Evolutionary conservation across 1,140 invertebrate species (phyloP), one percentile per base, ranked within the genome.

Genomic region (Drosophila cardini): DNA sequence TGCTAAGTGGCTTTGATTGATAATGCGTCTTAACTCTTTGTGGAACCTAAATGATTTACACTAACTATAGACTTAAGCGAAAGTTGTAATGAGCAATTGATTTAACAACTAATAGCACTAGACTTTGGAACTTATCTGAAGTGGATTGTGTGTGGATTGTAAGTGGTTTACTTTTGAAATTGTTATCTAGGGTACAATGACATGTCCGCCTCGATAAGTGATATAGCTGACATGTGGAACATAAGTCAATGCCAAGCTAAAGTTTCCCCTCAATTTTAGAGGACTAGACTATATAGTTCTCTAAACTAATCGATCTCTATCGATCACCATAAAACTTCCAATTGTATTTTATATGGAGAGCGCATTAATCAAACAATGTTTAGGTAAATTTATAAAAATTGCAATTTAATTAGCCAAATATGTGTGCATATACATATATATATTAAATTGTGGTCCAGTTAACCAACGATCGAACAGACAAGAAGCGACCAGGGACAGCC

Each of bases 341-440:
- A 61, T 69, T 71, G 60, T 40, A 10, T 53, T 65, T 13, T 45
- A 67, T 67, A 67, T 67, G 18, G 18, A 38, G 36, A 32, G 34
- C 81, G 73, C 58, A 69, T 83, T 72, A 72, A 63, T 80, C 72
- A 84, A 83, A 67, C 62, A 58, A 61, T 65, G 56, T 64, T 48
- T 61, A 76, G 79, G 71, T 86, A 87, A 87, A 86, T 87, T 87
- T 77, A 77, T 77, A 86, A 86, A 86, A 86, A 86, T 86, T 76
- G 83, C 79, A 86, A 87, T 86, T 86, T 87, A 72, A 87, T 87
- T 86, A 86, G 76, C 61, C 42, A 34, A 40, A 75, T 62, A 81
- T 26, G 21, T 26, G 21, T 26, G 21, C 21, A 26, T 5, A 26
- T 4, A 26, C 21, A 5, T 4, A 5, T 26, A 4, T 26, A 26